Evolutionary conservation across 2,113 vertebrate species (phyloP), one percentile per base, ranked within the genome.

Genomic region (Myrmophylax atrothorax): DNA sequence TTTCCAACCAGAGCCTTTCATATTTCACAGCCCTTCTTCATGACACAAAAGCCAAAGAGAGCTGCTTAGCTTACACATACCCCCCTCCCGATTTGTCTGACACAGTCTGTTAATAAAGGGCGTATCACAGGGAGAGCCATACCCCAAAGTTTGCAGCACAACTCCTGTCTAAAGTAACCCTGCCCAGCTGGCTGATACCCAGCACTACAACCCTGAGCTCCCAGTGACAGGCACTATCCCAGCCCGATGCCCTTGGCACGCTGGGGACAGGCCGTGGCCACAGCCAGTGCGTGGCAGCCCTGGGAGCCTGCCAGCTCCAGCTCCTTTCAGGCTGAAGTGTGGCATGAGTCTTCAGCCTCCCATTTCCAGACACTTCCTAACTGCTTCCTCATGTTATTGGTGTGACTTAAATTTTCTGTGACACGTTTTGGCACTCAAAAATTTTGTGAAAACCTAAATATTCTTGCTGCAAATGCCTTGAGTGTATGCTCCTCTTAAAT

Each of bases 321-420:
- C 56, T 66, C 20, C 37, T 14, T 17, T 25, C 23, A 19, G 72
- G 26, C 40, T 10, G 1, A 66, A 90, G 31, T 3, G 16, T 29
- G 46, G 29, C 82, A 52, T 16, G 37, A 74, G 75, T 46, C 88
- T 82, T 70, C 74, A 76, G 83, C 67, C 53, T 94, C 77, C 33
- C 62, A 13, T 91, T 97, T 97, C 95, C 85, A 86, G 59, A 78
- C 70, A 73, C 95, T 91, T 94, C 72, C 84, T 63, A 93, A 91
- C 74, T 64, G 75, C 92, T 97, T 96, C 89, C 90, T 89, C 58
- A 56, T 42, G 75, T 78, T 87, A 88, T 73, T 83, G 49, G 42
- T 53, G 74, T 26, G 63, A 84, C 78, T 91, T 93, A 84, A 79
- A 69, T 91, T 85, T 91, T 93, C 78, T 90, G 7, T 66, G 69